Conservation (phyloP, 2,797 vertebrate genomes). For the Eulemur rubriventer region DNA sequence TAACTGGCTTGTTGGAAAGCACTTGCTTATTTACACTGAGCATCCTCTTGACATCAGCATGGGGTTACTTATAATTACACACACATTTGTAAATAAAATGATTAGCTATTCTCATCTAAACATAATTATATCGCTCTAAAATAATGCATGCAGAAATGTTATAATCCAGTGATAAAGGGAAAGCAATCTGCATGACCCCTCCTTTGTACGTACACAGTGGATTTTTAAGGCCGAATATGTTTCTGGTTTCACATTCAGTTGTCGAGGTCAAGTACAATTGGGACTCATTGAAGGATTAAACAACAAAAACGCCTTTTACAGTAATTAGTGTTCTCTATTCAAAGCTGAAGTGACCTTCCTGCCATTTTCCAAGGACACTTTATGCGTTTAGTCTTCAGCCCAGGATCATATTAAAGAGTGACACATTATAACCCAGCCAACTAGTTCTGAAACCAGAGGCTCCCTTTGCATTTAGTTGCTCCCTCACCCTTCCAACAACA, state of each 20-base stretch:
- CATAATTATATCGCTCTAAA: conserved; percentile 78
- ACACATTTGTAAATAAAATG: conserved; percentile 80
- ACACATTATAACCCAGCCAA: conserved; percentile 61
- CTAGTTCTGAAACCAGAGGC: not conserved
- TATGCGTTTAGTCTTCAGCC: conserved; percentile 38
- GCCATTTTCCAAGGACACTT: conserved; percentile 59
- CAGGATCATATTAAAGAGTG: conserved; percentile 41
- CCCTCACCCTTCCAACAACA: no score
- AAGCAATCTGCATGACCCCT: conserved; percentile 51
- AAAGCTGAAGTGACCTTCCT: conserved; percentile 57
- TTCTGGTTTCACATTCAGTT: conserved; percentile 65
- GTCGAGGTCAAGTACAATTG: conserved; percentile 75
- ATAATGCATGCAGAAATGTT: conserved; percentile 54
- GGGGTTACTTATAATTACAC: conserved; percentile 81
- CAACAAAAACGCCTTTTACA: conserved; percentile 62
- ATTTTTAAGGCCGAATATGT: conserved; percentile 32
- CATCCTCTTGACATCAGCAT: conserved; percentile 83
- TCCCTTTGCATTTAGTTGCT: not conserved
- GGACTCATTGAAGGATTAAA: conserved; percentile 77
- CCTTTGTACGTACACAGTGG: conserved; percentile 59
- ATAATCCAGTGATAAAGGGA: conserved; percentile 18
- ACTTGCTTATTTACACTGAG: conserved; percentile 76
- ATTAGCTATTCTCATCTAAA: conserved; percentile 83
- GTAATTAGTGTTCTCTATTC: conserved; percentile 71
- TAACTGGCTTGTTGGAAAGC: conserved; percentile 75